Base-by-base conservation (phyloP, 2,113 vertebrate species). In the Peromyscus californicus region DNA sequence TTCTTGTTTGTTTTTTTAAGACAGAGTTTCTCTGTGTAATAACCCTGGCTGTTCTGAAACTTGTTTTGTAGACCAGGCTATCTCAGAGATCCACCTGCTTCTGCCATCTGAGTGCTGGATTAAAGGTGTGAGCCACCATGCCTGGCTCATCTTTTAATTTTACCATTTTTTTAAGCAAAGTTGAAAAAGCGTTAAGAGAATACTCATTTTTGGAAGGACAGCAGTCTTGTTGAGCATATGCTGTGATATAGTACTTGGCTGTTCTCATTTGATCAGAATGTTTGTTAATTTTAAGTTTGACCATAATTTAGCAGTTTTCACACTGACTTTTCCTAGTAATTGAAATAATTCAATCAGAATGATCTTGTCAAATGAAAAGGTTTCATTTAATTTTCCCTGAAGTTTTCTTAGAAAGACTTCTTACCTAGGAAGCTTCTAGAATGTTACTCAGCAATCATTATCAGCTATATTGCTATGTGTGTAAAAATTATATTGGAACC, bases 371-470 rank as follows among this genome's bases (percentile, higher is more conserved):
- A 76, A 85, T 70, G 82, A 94, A 80, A 97, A 91, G 21, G 83
- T 97, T 92, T 22, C 67, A 80, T 95, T 95, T 86, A 94, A 8
- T 97, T 97, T 97, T 85, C 70, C 78, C n/a, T 93, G 1, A 0
- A 96, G 31, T 95, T 95, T 95, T 97, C 63, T 88, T 57, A 97
- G 90, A 82, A 79, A 85, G 86, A 91, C 84, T 97, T 96, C 65
- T 74, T 95, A 83, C 9, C 91, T 61, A 36, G 33, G 51, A 89
- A 78, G 72, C 82, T 95, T 7, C 97, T 74, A 94, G 67, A 72
- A 92, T 93, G 70, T 48, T 80, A 95, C 42, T 54, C 51, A 86
- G 33, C 39, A 96, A 42, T 90, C 0, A 91, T 91, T 54, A 61
- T 95, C 74, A 74, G n/a, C 80, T 87, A 9, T 96, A 72, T 70